phyloP scores from a whole-genome alignment of 1,140 invertebrate genomes.

The Asbolus verrucosus region DNA sequence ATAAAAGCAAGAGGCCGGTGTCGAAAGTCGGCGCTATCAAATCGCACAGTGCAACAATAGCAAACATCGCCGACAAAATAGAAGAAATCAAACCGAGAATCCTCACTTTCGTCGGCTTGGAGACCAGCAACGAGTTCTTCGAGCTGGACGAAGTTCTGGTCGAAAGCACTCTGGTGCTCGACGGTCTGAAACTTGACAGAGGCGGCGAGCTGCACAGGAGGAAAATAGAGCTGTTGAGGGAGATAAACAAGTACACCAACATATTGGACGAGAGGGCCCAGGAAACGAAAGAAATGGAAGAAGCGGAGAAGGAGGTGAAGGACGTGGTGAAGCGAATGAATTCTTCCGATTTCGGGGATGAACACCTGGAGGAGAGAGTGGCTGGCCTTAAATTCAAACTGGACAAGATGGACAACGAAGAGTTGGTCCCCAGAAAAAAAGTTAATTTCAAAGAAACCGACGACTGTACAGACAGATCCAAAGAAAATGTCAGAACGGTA shows the following conservation, averaged over 20 bases:
- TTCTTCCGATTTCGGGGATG: slow-evolving; percentile 26
- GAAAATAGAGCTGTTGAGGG: slow-evolving; percentile 47
- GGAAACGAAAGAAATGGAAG: slow-evolving; percentile 48
- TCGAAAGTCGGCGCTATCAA: too few relatives aligned
- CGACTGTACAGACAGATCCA: slow-evolving; percentile 43
- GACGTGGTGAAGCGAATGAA: slow-evolving; percentile 43
- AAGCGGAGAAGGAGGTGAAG: slow-evolving; percentile 44
- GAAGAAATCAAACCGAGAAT: slow-evolving; percentile 46
- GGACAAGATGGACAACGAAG: slow-evolving; percentile 45
- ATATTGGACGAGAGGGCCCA: slow-evolving; percentile 47
- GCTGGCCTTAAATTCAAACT: slow-evolving; percentile 49
- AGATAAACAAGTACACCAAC: slow-evolving; percentile 42
- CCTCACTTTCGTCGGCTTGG: slow-evolving; percentile 46
- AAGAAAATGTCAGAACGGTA: not conserved
- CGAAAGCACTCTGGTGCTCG: slow-evolving; percentile 39
- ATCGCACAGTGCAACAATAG: too few relatives aligned
- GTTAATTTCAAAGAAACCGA: slow-evolving; percentile 43
- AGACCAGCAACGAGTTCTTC: slow-evolving; percentile 47
- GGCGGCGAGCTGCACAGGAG: slow-evolving; percentile 31
- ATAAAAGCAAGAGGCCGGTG: slow-evolving; percentile 3
- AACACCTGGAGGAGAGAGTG: slow-evolving; percentile 50
- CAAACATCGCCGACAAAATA: slow-evolving; percentile 41
- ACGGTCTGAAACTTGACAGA: slow-evolving; percentile 39
- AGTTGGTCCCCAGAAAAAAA: slow-evolving; percentile 13
- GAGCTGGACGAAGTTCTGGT: slow-evolving; percentile 49